Evolutionary conservation across 2,888 invertebrate genomes (phyloP).

Genomic region (Mesorhabditis belari): DNA sequence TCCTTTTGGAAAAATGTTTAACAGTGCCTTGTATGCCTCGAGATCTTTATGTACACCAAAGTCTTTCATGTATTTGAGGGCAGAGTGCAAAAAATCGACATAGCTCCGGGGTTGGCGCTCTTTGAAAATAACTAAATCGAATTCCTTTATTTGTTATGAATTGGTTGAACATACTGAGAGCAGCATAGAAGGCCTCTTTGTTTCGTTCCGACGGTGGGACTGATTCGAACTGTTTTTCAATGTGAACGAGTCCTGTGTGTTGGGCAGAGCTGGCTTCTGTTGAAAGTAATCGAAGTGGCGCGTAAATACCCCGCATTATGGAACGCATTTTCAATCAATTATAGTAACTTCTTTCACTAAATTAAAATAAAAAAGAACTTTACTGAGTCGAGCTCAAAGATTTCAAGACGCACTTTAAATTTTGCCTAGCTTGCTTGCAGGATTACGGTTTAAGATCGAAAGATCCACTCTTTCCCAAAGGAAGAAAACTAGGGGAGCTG

Average conservation of each 20-base stretch:
- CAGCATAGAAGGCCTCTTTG: slow-evolving; percentile 40
- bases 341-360: too few species aligned
- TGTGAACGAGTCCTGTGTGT: slow-evolving; percentile 19
- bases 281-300: slow-evolving; percentile 1
- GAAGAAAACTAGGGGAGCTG: too few species aligned
- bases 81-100: slow-evolving; percentile 87
- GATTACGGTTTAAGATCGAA: too few species aligned
- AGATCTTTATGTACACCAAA: slow-evolving; percentile 76
- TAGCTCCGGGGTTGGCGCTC: slow-evolving; percentile 72
- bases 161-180: slow-evolving; percentile 40
- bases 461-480: too few species aligned
- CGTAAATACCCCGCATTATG: background rate
- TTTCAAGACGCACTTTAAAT: background rate
- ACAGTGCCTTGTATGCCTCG: slow-evolving; percentile 54
- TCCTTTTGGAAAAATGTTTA: slow-evolving; percentile 64
- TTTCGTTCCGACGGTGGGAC: slow-evolving; percentile 33
- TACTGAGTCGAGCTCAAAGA: background rate
- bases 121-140: slow-evolving; percentile 64
- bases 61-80: slow-evolving; percentile 77
- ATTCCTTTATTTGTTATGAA: background rate
- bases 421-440: too few species aligned
- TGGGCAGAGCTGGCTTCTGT: slow-evolving; percentile 6
- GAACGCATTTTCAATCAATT: too few species aligned
- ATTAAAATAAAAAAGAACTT: background rate
- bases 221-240: slow-evolving; percentile 43